Evolutionary conservation across 23 tunicate genomes (phyloP).

Genomic region (Halocynthia roretzi): DNA sequence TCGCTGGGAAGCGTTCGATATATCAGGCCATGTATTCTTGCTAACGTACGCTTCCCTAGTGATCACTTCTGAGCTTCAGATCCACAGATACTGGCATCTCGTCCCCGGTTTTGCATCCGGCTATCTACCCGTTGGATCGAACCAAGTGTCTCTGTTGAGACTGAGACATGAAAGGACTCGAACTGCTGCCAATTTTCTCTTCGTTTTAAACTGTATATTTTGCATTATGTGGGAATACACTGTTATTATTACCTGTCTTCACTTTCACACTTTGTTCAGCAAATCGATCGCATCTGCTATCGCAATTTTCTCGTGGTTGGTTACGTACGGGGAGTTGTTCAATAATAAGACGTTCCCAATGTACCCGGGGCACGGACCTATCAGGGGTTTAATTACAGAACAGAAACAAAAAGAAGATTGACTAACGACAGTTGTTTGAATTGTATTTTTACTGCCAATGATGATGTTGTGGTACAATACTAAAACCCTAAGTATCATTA

Average conservation of each 20-base stretch:
- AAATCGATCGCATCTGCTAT: conserved; percentile 51
- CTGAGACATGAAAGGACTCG: conserved; percentile 20
- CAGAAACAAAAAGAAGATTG: too few species aligned
- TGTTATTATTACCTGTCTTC: conserved; percentile 52
- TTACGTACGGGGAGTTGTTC: conserved; percentile 53
- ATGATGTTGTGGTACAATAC: too few species aligned
- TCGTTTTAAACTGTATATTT: conserved; percentile 37
- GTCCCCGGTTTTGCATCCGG: conserved; percentile 30
- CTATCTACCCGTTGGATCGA: conserved; percentile 28
- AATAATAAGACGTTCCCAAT: conserved; percentile 34
- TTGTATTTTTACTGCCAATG: too few species aligned
- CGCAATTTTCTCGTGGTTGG: conserved; percentile 71
- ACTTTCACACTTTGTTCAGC: conserved; percentile 63
- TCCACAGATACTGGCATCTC: conserved; percentile 38
- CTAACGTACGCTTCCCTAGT: conserved; percentile 38
- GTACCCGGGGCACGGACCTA: conserved; percentile 46
- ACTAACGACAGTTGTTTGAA: too few species aligned
- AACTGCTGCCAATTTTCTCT: conserved; percentile 23
- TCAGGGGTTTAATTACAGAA: conserved; percentile 27
- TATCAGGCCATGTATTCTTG: conserved; percentile 80
- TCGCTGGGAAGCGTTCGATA: conserved; percentile 68
- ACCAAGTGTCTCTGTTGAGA: conserved; percentile 30
- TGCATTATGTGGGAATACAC: conserved; percentile 45
- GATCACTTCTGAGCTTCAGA: conserved; percentile 59
- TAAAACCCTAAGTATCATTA: too few species aligned